Base-by-base conservation (phyloP, 35 echinoderm and acorn worm genomes). In the Lytechinus variegatus region DNA sequence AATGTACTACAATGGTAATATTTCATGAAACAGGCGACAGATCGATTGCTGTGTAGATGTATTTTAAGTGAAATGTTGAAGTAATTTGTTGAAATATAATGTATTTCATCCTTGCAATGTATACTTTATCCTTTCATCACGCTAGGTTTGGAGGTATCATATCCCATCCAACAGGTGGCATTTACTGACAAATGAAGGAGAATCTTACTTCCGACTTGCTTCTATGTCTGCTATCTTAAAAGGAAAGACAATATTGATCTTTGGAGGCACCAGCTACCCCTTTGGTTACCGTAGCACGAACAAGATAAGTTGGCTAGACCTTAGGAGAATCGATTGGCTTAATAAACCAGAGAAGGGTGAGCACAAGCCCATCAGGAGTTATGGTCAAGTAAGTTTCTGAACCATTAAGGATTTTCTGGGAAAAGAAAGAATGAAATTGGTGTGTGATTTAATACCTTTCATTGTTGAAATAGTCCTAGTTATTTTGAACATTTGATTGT, bases 231-330 rank as follows among this genome's bases (percentile, higher is more conserved):
- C 97, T 94, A 29, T 97, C 9, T 88, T 94, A 57, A 95, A 72
- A 79, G 97, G 98, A 14, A 61, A 92, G 54, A 94, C 95, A 9
- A 96, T 99, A 27, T 28, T 99, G 28, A 94, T 99, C 58, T 99
- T 96, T 94, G 98, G 98, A 10, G 98, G 98, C 12, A 99, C 98
- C 9, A 97, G 98, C 7, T 99, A 89, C 87, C 98, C 98, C 24
- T 99, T 99, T 95, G 98, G 98, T 9, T 95, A 94, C 55, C 94
- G 94, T 54, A 98, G 91, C 56, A 97, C 95, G 44, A 96, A 97
- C 33, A 72, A 95, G 5, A 56, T 99, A 33, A 97, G 92, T 51
- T 95, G 92, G 89, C 96, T 97, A 4, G 94, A 96, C 95, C 52
- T 96, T 9, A 96, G 89, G 86, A 93, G 94, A 27, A 95, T 86